Base-by-base conservation (phyloP, 2,888 invertebrate species). In the Melanostoma mellinum region DNA sequence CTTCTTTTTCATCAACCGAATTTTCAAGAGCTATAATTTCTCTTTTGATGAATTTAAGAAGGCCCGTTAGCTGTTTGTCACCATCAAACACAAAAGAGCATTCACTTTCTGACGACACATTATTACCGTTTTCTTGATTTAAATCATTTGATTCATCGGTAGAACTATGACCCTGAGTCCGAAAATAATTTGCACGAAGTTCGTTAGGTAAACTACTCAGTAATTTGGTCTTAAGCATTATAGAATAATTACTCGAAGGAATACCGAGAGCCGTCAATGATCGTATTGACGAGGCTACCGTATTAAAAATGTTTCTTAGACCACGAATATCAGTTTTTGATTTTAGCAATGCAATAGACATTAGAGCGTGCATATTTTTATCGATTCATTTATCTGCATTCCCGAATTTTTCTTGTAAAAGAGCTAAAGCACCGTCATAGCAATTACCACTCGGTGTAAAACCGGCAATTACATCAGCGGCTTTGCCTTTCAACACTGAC, bases 351-450 rank as follows among this genome's bases (percentile, higher is more conserved):
- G 69, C 8, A 69, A 69, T 69, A 38, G 56, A 50, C 69, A 68
- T 55, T 6, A 68, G 4, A n/a, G 10, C 68, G n/a, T 68, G 35
- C 44, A 68, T 56, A 68, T 68, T 69, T 58, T 58, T 69, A 36
- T 50, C 38, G 35, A 71, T 71, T 20, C 58, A 33, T 58, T 60
- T 71, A 10, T 58, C 58, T 6, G 40, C 32, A 2, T 52, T 53
- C n/a, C 71, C 61, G 42, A 60, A 72, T 50, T 69, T 48, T 6
- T 71, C 60, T 36, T 58, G 50, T 3, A 60, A 6, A 3, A 61
- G 10, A 0, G 71, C 52, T 42, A 71, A 8, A 35, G 71, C 60
- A 10, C 42, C 52, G 33, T 58, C 58, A 32, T 53, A 61, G 30
- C 61, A 71, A 20, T 40, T 71, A 20, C 40, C 65, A 38, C 40